A percentile compares a stretch with the other conserved stretches of the same genome.
Conservation (phyloP, 2,888 invertebrate genomes). For the Fissipunctia ypsillon region DNA sequence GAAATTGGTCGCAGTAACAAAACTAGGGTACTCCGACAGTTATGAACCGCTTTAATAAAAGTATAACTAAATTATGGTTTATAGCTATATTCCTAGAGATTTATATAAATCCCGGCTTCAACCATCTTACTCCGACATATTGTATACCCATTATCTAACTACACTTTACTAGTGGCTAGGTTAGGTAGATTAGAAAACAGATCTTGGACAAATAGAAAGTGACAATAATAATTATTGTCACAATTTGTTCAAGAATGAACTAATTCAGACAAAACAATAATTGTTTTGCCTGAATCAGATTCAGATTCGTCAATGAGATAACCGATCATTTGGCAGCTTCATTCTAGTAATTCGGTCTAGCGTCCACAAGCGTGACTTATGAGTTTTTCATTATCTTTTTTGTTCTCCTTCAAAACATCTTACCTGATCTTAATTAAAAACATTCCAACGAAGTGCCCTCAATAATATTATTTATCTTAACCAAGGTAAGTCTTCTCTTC, state of each 20-base stretch:
- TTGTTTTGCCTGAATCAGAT: neutral
- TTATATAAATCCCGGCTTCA: no score
- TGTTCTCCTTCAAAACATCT: neutral
- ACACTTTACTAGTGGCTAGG: neutral
- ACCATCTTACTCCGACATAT: no score
- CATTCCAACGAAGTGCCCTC: neutral
- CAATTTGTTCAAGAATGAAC: no score
- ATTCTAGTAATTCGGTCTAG: neutral
- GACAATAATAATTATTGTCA: neutral
- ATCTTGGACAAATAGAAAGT: neutral
- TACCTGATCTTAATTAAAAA: neutral
- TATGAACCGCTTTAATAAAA: no score
- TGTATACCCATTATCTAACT: neutral
- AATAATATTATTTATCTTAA: constrained; percentile 4
- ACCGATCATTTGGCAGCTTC: neutral
- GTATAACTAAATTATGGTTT: no score
- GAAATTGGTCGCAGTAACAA: no score
- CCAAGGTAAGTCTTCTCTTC: neutral
- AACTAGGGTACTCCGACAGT: no score
- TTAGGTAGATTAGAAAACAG: neutral
- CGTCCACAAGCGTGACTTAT: neutral
- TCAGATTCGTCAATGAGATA: neutral
- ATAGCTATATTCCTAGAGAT: no score
- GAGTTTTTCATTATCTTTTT: neutral
- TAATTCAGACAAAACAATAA: no score